A percentile compares a stretch with the other conserved stretches of the same genome.
phyloP scores from a whole-genome alignment of 2,113 vertebrate species.

The Cercocebus atys region DNA sequence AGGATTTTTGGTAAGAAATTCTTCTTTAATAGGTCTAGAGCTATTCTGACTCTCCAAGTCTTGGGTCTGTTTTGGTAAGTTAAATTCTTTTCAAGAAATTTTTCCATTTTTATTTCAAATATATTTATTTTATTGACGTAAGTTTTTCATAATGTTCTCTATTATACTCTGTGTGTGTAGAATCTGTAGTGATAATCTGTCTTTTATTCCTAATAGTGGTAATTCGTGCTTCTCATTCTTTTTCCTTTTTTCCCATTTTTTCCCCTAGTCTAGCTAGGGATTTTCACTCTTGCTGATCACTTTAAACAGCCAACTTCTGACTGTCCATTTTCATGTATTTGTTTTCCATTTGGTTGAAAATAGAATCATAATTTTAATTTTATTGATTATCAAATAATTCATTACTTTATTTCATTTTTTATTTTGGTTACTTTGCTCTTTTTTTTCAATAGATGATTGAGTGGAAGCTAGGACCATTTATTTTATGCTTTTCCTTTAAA shows the following conservation, averaged over 20 bases:
- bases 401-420: slow-evolving; percentile 33
- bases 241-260: not conserved
- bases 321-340: not conserved
- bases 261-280: not conserved
- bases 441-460: not conserved
- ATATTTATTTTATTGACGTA: not conserved
- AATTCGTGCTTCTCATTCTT: not conserved
- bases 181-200: not conserved
- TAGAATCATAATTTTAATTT: not conserved
- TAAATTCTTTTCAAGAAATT: not conserved
- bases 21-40: not conserved
- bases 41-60: not conserved
- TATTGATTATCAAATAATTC: not conserved
- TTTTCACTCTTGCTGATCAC: not conserved
- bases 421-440: not conserved
- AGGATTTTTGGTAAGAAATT: not conserved
- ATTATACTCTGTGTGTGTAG: not conserved
- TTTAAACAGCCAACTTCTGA: not conserved
- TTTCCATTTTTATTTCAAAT: not conserved
- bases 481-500: not conserved
- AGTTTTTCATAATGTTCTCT: not conserved
- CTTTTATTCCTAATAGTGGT: not conserved
- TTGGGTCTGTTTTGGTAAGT: not conserved
- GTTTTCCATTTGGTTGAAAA: not conserved
- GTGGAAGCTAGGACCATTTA: not conserved